Evolutionary conservation across 2,113 vertebrate genomes (phyloP).

Genomic region (Cromileptes altivelis): DNA sequence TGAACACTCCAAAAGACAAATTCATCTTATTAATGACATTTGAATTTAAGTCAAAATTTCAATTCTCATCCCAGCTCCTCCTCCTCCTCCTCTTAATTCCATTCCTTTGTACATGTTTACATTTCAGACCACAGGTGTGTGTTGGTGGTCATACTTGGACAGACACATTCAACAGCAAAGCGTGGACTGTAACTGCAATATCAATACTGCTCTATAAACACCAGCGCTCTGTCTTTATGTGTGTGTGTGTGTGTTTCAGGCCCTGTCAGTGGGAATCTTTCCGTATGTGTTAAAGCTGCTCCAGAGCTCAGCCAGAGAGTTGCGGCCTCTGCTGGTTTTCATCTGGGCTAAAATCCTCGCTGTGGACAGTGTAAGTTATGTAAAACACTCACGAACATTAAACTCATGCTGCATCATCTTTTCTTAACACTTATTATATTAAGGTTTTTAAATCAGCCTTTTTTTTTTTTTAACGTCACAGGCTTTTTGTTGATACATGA

Average conservation of each 20-base stretch:
- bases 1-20: neutral
- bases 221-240: neutral
- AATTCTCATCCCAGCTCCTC: neutral
- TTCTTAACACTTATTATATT: neutral
- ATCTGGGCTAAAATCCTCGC: slow-evolving; percentile 99
- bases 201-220: slow-evolving; percentile 6
- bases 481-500: neutral
- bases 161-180: neutral
- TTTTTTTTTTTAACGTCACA: neutral
- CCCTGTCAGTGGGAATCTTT: slow-evolving; percentile 97
- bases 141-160: neutral
- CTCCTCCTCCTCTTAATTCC: too few species aligned
- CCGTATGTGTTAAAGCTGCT: slow-evolving; percentile 97
- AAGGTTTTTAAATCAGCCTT: neutral
- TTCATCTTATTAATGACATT: neutral
- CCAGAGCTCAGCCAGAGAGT: slow-evolving; percentile 96
- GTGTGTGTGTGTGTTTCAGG: slow-evolving; percentile 80
- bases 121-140: slow-evolving; percentile 4
- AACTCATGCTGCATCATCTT: neutral
- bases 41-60: neutral
- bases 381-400: neutral
- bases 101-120: neutral
- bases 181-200: neutral
- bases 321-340: slow-evolving; percentile 96
- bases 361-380: slow-evolving; percentile 95